Evolutionary conservation across 2,797 vertebrate species (phyloP), one percentile per base, ranked within the genome.

Genomic region (Numenius phaeopus): DNA sequence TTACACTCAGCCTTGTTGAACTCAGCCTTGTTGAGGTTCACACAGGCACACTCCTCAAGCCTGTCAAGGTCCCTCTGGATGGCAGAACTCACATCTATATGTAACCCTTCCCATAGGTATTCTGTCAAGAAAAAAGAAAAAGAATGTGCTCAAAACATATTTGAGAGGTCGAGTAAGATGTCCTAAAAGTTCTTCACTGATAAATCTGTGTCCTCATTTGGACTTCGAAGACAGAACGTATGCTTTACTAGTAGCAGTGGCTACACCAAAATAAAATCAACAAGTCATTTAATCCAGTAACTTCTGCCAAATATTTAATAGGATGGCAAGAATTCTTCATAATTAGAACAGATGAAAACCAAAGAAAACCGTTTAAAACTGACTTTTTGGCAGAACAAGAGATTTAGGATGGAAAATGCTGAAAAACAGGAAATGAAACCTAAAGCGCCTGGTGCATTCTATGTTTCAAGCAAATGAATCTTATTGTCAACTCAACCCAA

Each of bases 251-350:
- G 34, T 40, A 85, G 9, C 8, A 58, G 37, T n/a, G 44, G 3
- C 24, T 47, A 47, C 10, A 18, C 5, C 3, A 11, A 23, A 14
- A 42, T 54, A 54, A 34, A 34, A 58, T 15, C 9, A 88, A 14
- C 1, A 1, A 73, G 49, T 52, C 8, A 62, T 55, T 92, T 59
- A 84, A 61, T 92, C 10, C 47, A 72, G 37, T 77, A 89, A 27
- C 14, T 82, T 89, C 14, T 73, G 67, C n/a, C 64, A 89, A 89
- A 59, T 80, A 70, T 73, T 89, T 87, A 96, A 85, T 70, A 85
- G 19, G 14, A 52, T 76, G 39, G 29, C 72, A 79, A 84, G 44
- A 84, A 59, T 77, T 77, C 49, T 57, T 79, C 61, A 27, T 75
- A 49, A 66, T 83, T 73, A 87, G 16, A 85, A 80, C 13, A 85